Conservation (phyloP, 2,888 invertebrate genomes). For the Himalopsyche kuldschensis region DNA sequence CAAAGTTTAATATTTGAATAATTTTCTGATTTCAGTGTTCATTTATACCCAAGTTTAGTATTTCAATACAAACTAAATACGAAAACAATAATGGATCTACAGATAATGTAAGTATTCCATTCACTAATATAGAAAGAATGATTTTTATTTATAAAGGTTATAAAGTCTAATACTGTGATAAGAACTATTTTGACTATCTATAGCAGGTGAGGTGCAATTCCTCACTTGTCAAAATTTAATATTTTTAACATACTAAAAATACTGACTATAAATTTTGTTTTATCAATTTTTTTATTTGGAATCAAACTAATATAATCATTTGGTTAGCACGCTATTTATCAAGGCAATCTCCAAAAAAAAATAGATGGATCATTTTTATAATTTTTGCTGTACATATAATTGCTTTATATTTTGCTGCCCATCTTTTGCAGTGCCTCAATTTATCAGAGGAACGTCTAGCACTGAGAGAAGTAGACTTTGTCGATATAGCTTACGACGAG, state of each 20-base stretch:
- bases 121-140: neutral
- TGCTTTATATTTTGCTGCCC: constrained; percentile 18
- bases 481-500: constrained; percentile 89
- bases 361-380: too few species aligned
- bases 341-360: too few species aligned
- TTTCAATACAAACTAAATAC: constrained; percentile 85
- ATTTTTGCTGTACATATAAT: neutral
- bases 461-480: constrained; percentile 72
- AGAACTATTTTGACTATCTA: too few species aligned
- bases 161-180: neutral
- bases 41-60: constrained; percentile 82
- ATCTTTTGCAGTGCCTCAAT: constrained; percentile 66
- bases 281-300: too few species aligned
- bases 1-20: constrained; percentile 26
- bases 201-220: too few species aligned
- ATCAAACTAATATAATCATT: too few species aligned
- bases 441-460: constrained; percentile 73
- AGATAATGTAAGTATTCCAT: constrained; percentile 74
- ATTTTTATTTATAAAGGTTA: constrained; percentile 14
- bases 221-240: too few species aligned
- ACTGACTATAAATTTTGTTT: too few species aligned
- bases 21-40: constrained; percentile 73
- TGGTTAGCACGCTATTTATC: too few species aligned
- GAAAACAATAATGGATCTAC: constrained; percentile 86
- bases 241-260: too few species aligned